Base-by-base conservation (phyloP, 2,113 vertebrate genomes). In the Penelope pileata region DNA sequence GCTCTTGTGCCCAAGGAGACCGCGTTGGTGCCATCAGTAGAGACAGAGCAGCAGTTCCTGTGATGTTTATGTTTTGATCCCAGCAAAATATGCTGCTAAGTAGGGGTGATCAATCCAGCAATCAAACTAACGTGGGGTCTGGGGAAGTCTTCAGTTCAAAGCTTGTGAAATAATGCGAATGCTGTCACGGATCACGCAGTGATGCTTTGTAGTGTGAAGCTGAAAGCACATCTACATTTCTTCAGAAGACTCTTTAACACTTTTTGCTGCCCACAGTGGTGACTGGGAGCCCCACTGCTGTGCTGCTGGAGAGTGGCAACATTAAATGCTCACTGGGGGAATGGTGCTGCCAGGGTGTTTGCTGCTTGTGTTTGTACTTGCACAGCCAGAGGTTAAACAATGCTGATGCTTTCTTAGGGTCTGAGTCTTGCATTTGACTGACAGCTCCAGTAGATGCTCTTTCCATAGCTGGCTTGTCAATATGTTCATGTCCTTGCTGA, bases 91-190 rank as follows among this genome's bases (percentile, higher is more conserved):
- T 59, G 27, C n/a, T 24, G 13, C 40, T 68, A 40, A 38, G 3
- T n/a, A 34, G 53, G 26, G 40, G 53, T 53, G 16, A n/a, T n/a
- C n/a, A n/a, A n/a, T n/a, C n/a, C 50, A 51, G 50, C 69, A 56
- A 40, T 30, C 60, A 62, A 19, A n/a, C 30, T 45, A 34, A 34
- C 5, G 43, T 2, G 0, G 36, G 21, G n/a, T 51, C 1, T 51
- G n/a, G 59, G n/a, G 38, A 60, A 22, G 62, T 24, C n/a, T 36
- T 68, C 60, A 1, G 9, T 32, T 62, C 60, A 40, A 60, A 67
- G 21, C n/a, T 34, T 45, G 12, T 45, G 36, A 66, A 59, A 51
- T 45, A 43, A 45, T 26, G 32, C 5, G 38, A 32, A 10, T 27
- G 51, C 51, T 54, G 27, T 23, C 66, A 18, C 67, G 40, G 51